Evolutionary conservation across 2,113 vertebrate genomes (phyloP).

Genomic region (Opisthocomus hoazin): DNA sequence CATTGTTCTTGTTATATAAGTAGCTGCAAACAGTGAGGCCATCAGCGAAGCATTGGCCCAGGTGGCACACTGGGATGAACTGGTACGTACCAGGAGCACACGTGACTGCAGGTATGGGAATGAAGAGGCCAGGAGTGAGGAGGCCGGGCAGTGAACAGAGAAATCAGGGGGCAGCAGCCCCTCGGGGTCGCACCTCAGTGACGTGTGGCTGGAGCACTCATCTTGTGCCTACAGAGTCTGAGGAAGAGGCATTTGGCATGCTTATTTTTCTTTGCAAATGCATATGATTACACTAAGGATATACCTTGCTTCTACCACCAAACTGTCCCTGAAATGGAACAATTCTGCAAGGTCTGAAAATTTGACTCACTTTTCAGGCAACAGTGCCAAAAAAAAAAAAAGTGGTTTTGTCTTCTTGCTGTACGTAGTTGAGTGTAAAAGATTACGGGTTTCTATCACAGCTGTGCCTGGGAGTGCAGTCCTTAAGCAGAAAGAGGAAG

Average conservation of each 20-base stretch:
- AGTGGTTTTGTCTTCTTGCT: neutral
- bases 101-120: neutral
- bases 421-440: neutral
- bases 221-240: neutral
- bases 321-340: neutral
- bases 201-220: neutral
- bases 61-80: neutral
- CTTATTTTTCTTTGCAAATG: neutral
- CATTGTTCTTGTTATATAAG: neutral
- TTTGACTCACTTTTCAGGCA: neutral
- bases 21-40: neutral
- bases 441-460: neutral
- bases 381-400: neutral
- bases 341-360: neutral
- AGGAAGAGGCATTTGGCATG: neutral
- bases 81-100: accelerated
- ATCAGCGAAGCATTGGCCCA: neutral
- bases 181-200: neutral
- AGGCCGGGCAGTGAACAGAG: accelerated
- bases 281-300: neutral
- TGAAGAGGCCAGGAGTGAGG: neutral
- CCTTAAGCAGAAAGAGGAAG: neutral
- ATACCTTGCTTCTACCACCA: neutral
- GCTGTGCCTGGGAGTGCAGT: neutral
- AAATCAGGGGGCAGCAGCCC: neutral